Base-by-base conservation (phyloP, 1,140 invertebrate genomes). In the Brachionus rubens region DNA sequence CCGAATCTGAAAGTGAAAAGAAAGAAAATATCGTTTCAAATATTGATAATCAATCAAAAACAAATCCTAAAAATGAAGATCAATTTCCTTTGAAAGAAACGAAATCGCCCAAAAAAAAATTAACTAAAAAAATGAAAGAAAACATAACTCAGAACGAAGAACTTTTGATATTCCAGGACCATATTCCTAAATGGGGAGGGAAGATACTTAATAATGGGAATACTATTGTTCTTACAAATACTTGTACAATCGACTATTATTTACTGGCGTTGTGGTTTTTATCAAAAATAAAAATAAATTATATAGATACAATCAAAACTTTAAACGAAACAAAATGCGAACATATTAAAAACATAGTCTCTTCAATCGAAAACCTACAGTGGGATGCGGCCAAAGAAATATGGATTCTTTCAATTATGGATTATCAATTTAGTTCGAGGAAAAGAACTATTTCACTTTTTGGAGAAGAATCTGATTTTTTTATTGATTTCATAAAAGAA, bases 191-290 rank as follows among this genome's bases (percentile, higher is more conserved):
- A 36, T 59, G 54, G 54, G 54, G 33, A 33, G 54, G 10, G 16
- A 26, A 33, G 33, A n/a, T 59, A 33, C 16, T 33, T 33, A 16
- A 33, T 6, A 59, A 59, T 59, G 30, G 36, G 19, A 33, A 41
- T 33, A 36, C 26, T 33, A 59, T 59, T 33, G 30, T 33, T 33
- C 19, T 59, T n/a, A 59, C 30, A 59, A 59, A 59, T 59, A 59
- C 54, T 59, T 36, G 54, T 36, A 59, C 54, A 33, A 59, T 59
- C 54, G 33, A 40, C 36, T 59, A 59, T 59, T 59, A 33, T 59
- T 36, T 59, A 33, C 30, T 59, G n/a, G 30, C 54, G 19, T 36
- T 59, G 10, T 59, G 16, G 54, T 59, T 36, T 59, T 36, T 59
- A 59, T 33, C 26, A 59, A 59, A 59, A 59, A 9, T 59, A 36